Evolutionary conservation across 1,140 invertebrate genomes (phyloP), one percentile per base, ranked within the genome.

Genomic region (Apis laboriosa): DNA sequence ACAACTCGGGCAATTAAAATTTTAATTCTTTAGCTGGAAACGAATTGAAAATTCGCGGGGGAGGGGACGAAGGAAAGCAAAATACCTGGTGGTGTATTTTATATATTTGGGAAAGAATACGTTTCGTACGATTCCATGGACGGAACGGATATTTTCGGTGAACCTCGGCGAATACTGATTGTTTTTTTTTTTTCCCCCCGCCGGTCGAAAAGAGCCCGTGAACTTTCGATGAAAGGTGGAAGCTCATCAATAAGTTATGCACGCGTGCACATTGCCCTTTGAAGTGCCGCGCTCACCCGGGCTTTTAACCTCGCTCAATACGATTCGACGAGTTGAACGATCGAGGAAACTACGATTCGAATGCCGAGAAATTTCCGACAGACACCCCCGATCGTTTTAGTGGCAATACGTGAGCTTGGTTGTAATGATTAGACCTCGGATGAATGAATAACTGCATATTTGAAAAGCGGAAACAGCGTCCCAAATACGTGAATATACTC

Each of bases 191-290:
- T 43, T 7, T 7, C 34, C 34, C 34, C 5, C 34, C 34, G 4
- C 5, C 34, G 64, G 64, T 80, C 55, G 86, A 84, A 84, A 74
- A 67, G 55, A 56, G 9, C 56, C 71, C 63, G 64, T 86, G 53
- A 86, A 86, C 78, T 86, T 79, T 79, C 66, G n/a, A 82, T 28
- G 71, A 84, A 86, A 88, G 70, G 66, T 55, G 70, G 80, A 79
- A 72, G 63, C 80, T 89, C 86, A 88, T 88, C 81, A 75, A 86
- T 61, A 88, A 73, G 78, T 86, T 78, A 84, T 71, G 78, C 86
- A 82, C 84, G 86, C 75, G 63, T 79, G 63, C 80, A 79, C 71
- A 74, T 76, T 72, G 77, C 67, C 55, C 81, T 89, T 89, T 89
- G 77, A 88, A 77, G 63, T 84, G 75, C 81, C 87, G 88, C 84